Percentiles rank a stretch among this genome's conserved stretches.
Conservation (phyloP, 2,113 vertebrate genomes). For the Etheostoma cragini region DNA sequence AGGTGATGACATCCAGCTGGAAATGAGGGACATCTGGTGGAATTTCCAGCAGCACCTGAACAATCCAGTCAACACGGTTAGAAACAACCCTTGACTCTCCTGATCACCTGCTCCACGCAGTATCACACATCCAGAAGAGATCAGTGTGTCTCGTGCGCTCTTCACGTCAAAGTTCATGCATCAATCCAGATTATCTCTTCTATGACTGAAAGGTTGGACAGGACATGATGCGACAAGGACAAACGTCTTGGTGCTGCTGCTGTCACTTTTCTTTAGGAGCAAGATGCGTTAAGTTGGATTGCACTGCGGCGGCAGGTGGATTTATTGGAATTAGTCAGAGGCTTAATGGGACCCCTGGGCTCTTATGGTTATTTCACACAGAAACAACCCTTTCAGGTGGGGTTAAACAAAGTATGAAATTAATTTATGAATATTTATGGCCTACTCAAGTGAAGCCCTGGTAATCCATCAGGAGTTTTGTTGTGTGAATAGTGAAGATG, state of each 20-base stretch:
- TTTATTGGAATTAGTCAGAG: conserved; percentile 63
- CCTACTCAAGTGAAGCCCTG: conserved; percentile 30
- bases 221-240: conserved; percentile 26
- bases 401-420: conserved; percentile 71
- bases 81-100: conserved; percentile 26
- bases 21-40: too few relatives aligned
- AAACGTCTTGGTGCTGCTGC: conserved; percentile 35
- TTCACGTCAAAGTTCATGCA: conserved; percentile 22
- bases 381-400: conserved; percentile 48
- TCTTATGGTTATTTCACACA: conserved; percentile 67
- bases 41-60: too few relatives aligned
- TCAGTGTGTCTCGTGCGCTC: not conserved
- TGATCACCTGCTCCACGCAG: conserved; percentile 18
- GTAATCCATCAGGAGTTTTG: conserved; percentile 49
- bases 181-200: conserved; percentile 43
- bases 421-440: conserved; percentile 63
- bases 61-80: not conserved
- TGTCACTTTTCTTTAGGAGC: conserved; percentile 48
- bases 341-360: conserved; percentile 64
- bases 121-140: conserved; percentile 14
- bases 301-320: conserved; percentile 40
- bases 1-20: too few relatives aligned
- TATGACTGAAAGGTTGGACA: conserved; percentile 50
- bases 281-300: conserved; percentile 43
- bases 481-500: conserved; percentile 24